Conservation (phyloP, 2,113 vertebrate species). For the Solenodon paradoxus region DNA sequence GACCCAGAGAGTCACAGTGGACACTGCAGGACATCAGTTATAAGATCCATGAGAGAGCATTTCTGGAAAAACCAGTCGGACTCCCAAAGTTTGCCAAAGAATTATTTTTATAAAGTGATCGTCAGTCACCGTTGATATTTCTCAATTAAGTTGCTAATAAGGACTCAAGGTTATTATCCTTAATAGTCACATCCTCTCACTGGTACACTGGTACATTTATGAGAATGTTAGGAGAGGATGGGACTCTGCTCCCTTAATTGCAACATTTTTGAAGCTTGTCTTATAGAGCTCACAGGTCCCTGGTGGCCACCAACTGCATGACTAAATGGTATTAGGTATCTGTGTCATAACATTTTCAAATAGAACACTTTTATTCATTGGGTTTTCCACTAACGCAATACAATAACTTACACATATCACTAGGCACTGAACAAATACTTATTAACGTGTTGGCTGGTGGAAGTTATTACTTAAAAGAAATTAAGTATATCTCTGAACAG, state of each 20-base stretch:
- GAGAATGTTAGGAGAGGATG: background rate
- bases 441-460: background rate
- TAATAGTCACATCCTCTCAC: background rate
- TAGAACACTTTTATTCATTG: background rate
- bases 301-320: background rate
- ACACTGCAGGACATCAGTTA: accelerated
- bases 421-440: background rate
- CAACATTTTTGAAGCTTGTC: background rate
- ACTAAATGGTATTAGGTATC: background rate
- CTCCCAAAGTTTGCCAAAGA: background rate
- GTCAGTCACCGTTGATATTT: background rate
- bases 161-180: background rate
- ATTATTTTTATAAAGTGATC: background rate
- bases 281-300: background rate
- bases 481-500: background rate
- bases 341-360: background rate
- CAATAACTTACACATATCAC: background rate
- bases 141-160: background rate
- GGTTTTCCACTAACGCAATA: background rate
- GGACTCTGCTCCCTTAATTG: accelerated
- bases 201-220: background rate
- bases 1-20: accelerated
- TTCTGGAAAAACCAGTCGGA: background rate
- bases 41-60: accelerated
- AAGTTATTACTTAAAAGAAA: background rate